Base-by-base conservation (phyloP, 2,888 invertebrate genomes). In the Acleris holmiana region DNA sequence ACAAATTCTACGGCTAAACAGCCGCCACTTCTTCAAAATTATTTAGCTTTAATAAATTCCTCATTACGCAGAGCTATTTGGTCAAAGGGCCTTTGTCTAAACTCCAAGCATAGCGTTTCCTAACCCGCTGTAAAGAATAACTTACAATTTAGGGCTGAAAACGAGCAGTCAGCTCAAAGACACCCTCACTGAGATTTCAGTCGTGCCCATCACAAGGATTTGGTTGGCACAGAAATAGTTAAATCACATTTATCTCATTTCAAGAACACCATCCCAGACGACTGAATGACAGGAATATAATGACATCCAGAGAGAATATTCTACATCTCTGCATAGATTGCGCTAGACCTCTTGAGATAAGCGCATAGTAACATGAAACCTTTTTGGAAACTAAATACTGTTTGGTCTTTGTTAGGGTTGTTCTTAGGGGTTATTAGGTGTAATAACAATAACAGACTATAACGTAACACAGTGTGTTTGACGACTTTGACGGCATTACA, bases 21-120 rank as follows among this genome's bases (percentile, higher is more conserved):
- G 44, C n/a, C 7, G 44, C 17, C 4, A 41, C n/a, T 44, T 44
- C 15, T 44, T 35, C 13, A 35, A 44, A 44, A 44, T 35, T 13
- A 35, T 35, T 35, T 10, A 35, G 35, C 17, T 51, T 44, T 46
- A 44, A 29, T 10, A 23, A 50, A 49, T 49, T 51, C 17, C 49
- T 50, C 44, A 47, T 61, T 57, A 62, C 29, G n/a, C 8, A 35
- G 57, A 51, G 35, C 46, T 35, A 63, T 63, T 57, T 47, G 51
- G 47, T 57, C 63, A 63, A 63, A 63, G 57, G 50, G 57, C 51
- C 50, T 51, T 51, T 63, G 51, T n/a, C 40, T 50, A 47, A 57
- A 57, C 35, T 51, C 23, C 51, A 18, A 21, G 57, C 63, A 63
- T 63, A 47, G 25, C 57, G 47, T 21, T 4, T n/a, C 51, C 35